Evolutionary conservation across 2,888 invertebrate species (phyloP).

Genomic region (Morpho achilles): DNA sequence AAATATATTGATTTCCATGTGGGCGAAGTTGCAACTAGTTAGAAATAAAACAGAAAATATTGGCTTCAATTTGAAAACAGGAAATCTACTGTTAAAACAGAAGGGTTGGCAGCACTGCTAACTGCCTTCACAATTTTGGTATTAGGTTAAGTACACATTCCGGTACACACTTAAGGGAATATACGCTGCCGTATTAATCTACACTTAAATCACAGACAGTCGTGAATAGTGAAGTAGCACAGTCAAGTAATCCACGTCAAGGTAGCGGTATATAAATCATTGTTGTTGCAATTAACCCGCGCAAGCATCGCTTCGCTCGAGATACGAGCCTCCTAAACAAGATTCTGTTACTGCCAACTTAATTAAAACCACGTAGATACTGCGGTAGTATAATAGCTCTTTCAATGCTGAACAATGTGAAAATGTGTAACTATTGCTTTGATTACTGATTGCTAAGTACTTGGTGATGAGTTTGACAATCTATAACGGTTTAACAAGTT

Average conservation of each 20-base stretch:
- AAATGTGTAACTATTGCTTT: constrained; percentile 3
- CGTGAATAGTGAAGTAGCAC: constrained; percentile 4
- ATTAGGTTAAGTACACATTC: background rate
- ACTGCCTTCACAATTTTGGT: background rate
- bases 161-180: background rate
- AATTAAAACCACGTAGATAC: constrained; percentile 40
- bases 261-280: constrained; percentile 41
- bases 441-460: constrained; percentile 2
- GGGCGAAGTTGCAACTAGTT: no score
- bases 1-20: no score
- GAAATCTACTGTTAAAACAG: background rate
- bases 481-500: no score
- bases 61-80: background rate
- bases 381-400: constrained; percentile 24
- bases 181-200: background rate
- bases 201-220: constrained; percentile 6
- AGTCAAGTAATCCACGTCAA: constrained; percentile 12
- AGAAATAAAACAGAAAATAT: no score
- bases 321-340: constrained; percentile 22
- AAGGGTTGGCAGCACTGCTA: background rate
- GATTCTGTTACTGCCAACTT: constrained; percentile 40
- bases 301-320: constrained; percentile 13
- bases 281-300: constrained; percentile 34
- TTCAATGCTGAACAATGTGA: constrained; percentile 15
- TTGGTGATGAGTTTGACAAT: no score